Evolutionary conservation across 2,113 vertebrate genomes (phyloP).

Genomic region (Crocuta crocuta): DNA sequence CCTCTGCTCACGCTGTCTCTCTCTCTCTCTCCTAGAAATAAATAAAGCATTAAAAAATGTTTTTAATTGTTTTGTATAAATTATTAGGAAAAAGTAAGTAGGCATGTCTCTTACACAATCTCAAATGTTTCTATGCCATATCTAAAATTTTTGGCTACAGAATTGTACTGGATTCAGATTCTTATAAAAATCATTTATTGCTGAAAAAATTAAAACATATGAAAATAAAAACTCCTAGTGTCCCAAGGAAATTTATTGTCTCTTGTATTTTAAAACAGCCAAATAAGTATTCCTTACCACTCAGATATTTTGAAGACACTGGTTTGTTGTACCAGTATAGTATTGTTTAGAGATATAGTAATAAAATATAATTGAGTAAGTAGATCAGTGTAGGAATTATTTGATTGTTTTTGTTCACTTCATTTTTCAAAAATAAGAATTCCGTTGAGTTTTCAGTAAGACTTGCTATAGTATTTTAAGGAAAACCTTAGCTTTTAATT

Average conservation of each 20-base stretch:
- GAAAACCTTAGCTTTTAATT: slow-evolving; percentile 27
- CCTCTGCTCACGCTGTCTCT: too few relatives aligned
- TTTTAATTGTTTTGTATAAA: background rate
- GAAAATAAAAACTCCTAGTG: slow-evolving; percentile 1
- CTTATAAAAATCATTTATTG: background rate
- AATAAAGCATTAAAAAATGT: too few relatives aligned
- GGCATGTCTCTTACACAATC: background rate
- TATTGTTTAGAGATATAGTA: slow-evolving; percentile 43
- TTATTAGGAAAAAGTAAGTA: background rate
- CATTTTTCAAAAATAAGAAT: slow-evolving; percentile 28
- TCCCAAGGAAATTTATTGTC: background rate
- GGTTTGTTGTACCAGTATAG: slow-evolving; percentile 50
- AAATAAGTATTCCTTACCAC: background rate
- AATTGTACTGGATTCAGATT: background rate
- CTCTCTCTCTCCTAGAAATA: too few relatives aligned
- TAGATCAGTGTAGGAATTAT: background rate
- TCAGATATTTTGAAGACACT: slow-evolving; percentile 39
- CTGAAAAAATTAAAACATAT: background rate
- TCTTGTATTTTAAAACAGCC: background rate
- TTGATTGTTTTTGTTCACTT: background rate
- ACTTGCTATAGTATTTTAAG: background rate
- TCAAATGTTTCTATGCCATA: background rate
- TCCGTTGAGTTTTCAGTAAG: background rate
- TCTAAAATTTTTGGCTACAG: background rate
- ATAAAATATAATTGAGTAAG: slow-evolving; percentile 1